Conservation (phyloP, 2,113 vertebrate species). For the Cebidichthys violaceus region DNA sequence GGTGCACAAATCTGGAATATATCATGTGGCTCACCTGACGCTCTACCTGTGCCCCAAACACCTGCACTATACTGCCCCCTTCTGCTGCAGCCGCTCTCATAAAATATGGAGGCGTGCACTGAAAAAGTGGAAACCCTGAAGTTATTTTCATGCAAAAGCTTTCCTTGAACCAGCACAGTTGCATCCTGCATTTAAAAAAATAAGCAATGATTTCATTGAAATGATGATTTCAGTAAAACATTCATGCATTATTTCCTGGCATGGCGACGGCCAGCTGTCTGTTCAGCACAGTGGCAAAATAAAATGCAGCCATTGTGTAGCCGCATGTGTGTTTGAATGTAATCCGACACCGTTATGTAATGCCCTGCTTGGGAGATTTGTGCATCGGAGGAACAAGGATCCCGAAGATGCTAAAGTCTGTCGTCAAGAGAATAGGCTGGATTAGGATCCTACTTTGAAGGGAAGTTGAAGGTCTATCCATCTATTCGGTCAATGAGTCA, state of each 20-base stretch:
- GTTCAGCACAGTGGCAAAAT: slow-evolving; percentile 22
- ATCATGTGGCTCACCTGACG: slow-evolving; percentile 45
- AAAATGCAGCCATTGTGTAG: slow-evolving; percentile 49
- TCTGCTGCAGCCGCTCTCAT: slow-evolving; percentile 43
- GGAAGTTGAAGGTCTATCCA: slow-evolving; percentile 39
- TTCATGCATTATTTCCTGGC: neutral
- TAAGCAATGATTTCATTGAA: neutral
- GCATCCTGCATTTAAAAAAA: neutral
- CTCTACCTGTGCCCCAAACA: slow-evolving; percentile 64
- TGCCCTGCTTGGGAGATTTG: slow-evolving; percentile 14
- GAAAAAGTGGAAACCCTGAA: neutral
- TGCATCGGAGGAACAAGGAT: neutral
- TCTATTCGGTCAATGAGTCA: slow-evolving; percentile 56
- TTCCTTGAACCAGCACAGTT: neutral
- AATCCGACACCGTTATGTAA: slow-evolving; percentile 54
- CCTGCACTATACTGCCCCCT: slow-evolving; percentile 78
- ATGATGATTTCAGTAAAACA: neutral
- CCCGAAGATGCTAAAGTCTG: slow-evolving; percentile 49
- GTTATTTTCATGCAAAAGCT: neutral
- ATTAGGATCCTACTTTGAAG: slow-evolving; percentile 48
- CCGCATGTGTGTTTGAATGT: slow-evolving; percentile 60
- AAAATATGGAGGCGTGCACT: neutral
- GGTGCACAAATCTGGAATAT: slow-evolving; percentile 11
- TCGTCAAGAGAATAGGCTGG: slow-evolving; percentile 6
- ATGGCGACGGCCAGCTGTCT: slow-evolving; percentile 22